These are phyloP conservation scores for Falco biarmicus DNA, from an alignment of 2,797 vertebrate species.

Conservation along the genomic window DNA sequence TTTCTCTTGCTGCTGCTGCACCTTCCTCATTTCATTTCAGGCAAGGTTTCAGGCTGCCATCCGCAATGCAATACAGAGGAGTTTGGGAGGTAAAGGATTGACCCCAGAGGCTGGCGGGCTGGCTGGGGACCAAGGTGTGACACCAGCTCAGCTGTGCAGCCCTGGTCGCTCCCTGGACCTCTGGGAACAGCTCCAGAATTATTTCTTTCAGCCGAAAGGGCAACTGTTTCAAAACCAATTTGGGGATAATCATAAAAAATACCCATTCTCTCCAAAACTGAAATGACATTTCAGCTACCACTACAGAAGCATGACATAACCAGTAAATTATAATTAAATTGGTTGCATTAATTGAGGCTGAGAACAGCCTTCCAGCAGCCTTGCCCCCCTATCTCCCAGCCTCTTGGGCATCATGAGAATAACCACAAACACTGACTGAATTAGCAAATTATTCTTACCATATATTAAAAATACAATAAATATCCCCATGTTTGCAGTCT, in stretches of 20 bases:
- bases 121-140: not conserved
- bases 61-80: fast-evolving
- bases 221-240: not conserved
- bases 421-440: not conserved
- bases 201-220: not conserved
- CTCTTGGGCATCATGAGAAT: not conserved
- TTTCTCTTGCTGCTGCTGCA: not conserved
- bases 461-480: not conserved
- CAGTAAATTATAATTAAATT: not conserved
- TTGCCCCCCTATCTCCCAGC: not conserved
- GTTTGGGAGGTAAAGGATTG: not conserved
- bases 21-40: not conserved
- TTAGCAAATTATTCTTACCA: not conserved
- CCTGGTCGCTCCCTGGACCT: too few species aligned
- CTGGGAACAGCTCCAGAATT: not conserved
- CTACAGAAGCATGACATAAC: not conserved
- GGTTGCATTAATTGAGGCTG: not conserved
- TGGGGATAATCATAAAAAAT: not conserved
- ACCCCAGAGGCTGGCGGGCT: not conserved
- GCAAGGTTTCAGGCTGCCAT: not conserved
- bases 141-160: not conserved
- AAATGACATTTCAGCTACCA: fast-evolving
- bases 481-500: not conserved
- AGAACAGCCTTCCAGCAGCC: not conserved
- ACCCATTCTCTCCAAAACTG: not conserved